Conservation (phyloP, 2,113 vertebrate species). For the Muntiacus reevesi region DNA sequence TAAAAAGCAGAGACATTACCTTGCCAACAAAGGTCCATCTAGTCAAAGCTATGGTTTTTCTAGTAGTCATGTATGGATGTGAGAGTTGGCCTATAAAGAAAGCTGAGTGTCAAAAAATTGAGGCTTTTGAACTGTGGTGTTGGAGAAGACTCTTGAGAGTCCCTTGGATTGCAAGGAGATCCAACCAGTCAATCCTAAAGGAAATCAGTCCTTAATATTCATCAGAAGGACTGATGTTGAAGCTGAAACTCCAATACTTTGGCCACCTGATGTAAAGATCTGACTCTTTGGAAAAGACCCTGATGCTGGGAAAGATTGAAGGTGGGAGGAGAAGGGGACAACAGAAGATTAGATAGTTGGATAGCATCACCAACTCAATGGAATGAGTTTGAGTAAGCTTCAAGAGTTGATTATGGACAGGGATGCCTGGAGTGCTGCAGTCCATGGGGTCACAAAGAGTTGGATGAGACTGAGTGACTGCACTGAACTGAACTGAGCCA, state of each 20-base stretch:
- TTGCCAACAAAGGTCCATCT: neutral
- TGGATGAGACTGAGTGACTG: neutral
- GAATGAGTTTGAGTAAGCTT: neutral
- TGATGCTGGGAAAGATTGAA: neutral
- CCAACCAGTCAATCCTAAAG: neutral
- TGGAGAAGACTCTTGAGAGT: neutral
- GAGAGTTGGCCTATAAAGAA: neutral
- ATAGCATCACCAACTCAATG: neutral
- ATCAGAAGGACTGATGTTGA: neutral
- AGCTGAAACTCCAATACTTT: neutral
- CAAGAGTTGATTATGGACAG: neutral
- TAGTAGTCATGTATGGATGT: neutral
- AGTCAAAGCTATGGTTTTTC: neutral
- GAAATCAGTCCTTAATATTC: neutral
- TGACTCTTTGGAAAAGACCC: neutral
- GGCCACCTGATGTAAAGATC: neutral
- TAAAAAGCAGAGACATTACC: neutral
- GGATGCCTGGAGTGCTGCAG: neutral
- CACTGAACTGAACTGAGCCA: neutral
- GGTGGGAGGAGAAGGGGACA: neutral
- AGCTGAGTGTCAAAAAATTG: neutral
- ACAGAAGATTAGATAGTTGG: neutral
- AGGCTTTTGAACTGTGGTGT: neutral
- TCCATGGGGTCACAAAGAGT: neutral
- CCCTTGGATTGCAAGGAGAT: neutral